Evolutionary conservation across 1,140 invertebrate genomes (phyloP), one percentile per base, ranked within the genome.

Genomic region (Aleiodes sp.): DNA sequence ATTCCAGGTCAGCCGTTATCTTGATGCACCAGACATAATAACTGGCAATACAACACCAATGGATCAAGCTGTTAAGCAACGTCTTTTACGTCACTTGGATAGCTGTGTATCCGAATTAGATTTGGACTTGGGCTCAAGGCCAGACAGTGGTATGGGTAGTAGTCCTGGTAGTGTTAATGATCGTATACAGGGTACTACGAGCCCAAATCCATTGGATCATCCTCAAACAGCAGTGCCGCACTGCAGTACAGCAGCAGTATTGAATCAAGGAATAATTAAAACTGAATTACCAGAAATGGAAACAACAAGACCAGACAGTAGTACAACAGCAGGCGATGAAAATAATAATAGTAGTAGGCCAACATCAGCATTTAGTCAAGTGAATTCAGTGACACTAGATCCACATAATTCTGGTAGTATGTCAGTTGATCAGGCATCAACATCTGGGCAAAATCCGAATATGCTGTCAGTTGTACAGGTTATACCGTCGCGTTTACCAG

Each of bases 101-200:
- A 89, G 88, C 72, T 93, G 92, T 78, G 87, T 92, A 12, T 87
- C 89, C 0, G 92, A 93, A 75, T 87, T 93, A 16, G 91, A 92
- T 76, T 80, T 90, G 28, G 91, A 92, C 75, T 84, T 92, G 24
- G 88, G 89, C 68, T 89, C 89, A 56, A 82, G 83, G 29, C 80
- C 84, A 8, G 83, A 85, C 70, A 84, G 82, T 28, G 84, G 82
- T 37, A 57, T 85, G 7, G 81, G 84, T 10, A 84, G 83, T 46
- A 85, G 84, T 78, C 83, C 84, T 1, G 83, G 84, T 1, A 84
- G 82, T 74, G 83, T 84, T 12, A 85, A 80, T 41, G 83, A 85
- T 37, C 77, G 83, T 16, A 80, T 83, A 21, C 72, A 82, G n/a
- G 82, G 83, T 0, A 75, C 80, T 12, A 74, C 74, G 12, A 84